phyloP scores from a whole-genome alignment of 2,797 vertebrate species.

The Phyllotis vaccarum region DNA sequence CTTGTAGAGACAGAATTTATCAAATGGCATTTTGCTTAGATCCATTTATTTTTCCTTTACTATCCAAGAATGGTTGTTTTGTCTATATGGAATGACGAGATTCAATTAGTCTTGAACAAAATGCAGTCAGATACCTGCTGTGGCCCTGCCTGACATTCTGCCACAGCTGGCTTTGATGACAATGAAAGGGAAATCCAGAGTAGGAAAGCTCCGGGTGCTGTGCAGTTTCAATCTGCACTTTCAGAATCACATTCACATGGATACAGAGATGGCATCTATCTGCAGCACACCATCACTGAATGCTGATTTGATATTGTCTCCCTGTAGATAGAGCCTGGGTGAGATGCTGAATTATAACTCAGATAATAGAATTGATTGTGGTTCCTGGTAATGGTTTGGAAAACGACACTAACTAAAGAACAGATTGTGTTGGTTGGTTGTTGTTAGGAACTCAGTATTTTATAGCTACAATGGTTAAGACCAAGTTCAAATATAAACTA shows the following conservation, averaged over 20 bases:
- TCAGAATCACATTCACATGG: background rate
- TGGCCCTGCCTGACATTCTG: background rate
- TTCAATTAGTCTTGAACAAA: background rate
- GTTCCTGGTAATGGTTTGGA: background rate
- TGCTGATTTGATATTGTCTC: constrained; percentile 59
- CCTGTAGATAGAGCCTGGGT: background rate
- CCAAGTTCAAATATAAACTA: constrained; percentile 45
- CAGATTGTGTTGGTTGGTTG: background rate
- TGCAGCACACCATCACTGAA: background rate
- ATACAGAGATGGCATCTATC: background rate
- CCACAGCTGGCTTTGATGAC: background rate
- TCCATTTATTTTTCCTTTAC: background rate
- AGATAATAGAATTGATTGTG: constrained; percentile 47
- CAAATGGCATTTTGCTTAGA: background rate
- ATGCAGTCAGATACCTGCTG: background rate
- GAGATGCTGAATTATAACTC: constrained; percentile 23
- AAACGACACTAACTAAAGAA: constrained; percentile 9
- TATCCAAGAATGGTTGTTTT: background rate
- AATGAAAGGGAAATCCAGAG: background rate
- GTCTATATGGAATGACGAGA: background rate
- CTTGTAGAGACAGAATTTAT: background rate
- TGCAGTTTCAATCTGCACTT: background rate
- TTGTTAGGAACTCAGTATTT: constrained; percentile 28
- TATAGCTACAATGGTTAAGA: background rate
- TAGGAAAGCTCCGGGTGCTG: background rate